phyloP scores from a whole-genome alignment of 2,797 vertebrate genomes.

The Tapirus indicus region DNA sequence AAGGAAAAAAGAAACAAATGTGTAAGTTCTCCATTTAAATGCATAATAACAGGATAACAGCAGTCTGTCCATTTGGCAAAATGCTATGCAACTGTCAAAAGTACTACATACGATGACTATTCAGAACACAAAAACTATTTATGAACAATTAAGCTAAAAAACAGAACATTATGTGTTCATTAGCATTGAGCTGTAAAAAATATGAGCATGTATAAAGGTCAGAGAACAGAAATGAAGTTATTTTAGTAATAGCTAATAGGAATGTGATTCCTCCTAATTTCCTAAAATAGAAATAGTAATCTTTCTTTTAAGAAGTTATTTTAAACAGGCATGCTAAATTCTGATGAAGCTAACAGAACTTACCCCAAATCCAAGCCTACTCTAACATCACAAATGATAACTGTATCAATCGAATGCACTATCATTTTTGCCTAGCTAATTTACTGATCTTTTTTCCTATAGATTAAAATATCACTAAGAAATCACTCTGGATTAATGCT shows the following conservation, averaged over 20 bases:
- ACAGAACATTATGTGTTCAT: not conserved
- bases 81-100: too few relatives aligned
- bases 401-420: not conserved
- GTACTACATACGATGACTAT: not conserved
- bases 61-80: not conserved
- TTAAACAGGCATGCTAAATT: not conserved
- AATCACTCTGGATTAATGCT: not conserved
- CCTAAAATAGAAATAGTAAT: not conserved
- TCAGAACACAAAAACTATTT: not conserved
- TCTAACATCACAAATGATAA: not conserved
- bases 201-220: not conserved
- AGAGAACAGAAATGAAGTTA: not conserved
- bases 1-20: not conserved
- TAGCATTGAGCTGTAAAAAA: not conserved
- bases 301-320: not conserved
- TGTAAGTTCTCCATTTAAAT: not conserved
- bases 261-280: not conserved
- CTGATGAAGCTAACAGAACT: not conserved
- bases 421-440: not conserved
- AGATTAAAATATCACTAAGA: not conserved
- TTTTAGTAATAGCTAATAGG: not conserved
- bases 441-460: not conserved
- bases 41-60: rapidly evolving
- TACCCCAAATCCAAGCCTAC: not conserved
- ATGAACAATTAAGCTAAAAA: not conserved